Percentiles rank a stretch among this genome's conserved stretches.
phyloP scores from a whole-genome alignment of 23 tunicate species.

The Ciona savignyi region DNA sequence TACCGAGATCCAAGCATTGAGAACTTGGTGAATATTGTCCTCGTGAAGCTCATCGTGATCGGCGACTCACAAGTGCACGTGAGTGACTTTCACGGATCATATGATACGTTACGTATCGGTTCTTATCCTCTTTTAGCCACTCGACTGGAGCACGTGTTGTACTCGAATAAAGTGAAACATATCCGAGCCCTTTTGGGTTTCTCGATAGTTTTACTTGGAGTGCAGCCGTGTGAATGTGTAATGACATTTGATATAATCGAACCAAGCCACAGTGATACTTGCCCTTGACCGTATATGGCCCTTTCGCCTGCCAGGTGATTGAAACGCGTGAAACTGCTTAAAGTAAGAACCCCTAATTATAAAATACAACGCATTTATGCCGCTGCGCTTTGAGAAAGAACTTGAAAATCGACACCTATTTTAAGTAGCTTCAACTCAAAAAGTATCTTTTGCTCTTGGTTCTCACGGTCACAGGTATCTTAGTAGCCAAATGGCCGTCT shows the following conservation, averaged over 20 bases:
- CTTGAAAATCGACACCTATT: background rate
- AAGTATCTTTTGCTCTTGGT: background rate
- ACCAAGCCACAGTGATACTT: background rate
- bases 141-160: background rate
- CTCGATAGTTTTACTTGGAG: background rate
- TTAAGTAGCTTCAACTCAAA: background rate
- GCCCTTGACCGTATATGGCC: background rate
- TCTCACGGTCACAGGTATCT: background rate
- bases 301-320: background rate
- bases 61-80: constrained; percentile 73
- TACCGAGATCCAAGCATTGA: constrained; percentile 75
- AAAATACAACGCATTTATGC: background rate
- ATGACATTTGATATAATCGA: background rate
- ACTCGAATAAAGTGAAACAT: background rate
- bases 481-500: background rate
- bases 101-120: background rate
- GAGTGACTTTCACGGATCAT: constrained; percentile 7
- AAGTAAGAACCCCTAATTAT: background rate
- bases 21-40: constrained; percentile 71
- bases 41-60: constrained; percentile 66
- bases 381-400: no score
- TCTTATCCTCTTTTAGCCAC: background rate
- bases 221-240: background rate
- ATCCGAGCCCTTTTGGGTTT: background rate
- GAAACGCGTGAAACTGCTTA: background rate